Evolutionary conservation across 2,113 vertebrate species (phyloP), one percentile per base, ranked within the genome.

Genomic region (Zapus hudsonius): DNA sequence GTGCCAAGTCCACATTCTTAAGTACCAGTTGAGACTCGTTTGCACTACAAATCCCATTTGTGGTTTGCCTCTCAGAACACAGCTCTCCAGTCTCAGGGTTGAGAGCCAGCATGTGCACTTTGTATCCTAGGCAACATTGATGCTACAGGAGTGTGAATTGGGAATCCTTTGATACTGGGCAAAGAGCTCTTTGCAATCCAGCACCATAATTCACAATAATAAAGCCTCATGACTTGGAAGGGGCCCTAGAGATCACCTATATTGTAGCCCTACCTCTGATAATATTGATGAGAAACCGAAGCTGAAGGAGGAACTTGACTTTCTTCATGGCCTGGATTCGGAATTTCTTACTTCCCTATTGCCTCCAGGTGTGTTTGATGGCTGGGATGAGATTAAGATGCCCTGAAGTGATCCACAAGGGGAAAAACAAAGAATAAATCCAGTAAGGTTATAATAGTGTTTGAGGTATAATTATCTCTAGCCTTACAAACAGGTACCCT

Each of bases 281-380:
- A 57, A 15, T 44, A 15, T 2, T 76, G 88, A 25, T 40, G 44
- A 87, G 67, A 90, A 94, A 42, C 40, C 2, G 57, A 74, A 59
- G 25, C 64, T 1, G 23, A 29, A 74, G 33, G 25, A 61, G n/a
- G 64, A 20, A 12, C 1, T 13, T 11, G 3, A 5, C 27, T 47
- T 79, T 84, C 72, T 40, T 11, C 52, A 1, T 0, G 33, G 64
- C 36, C 69, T 74, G 42, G 63, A 91, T 84, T 76, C 75, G 12
- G 64, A 70, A 79, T 78, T 89, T 80, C 82, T 78, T 88, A 67
- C 40, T 42, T 61, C n/a, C 10, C 44, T 63, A 0, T 93, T 87
- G 70, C 59, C 89, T 57, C 72, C 84, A 91, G 81, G 73, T 95
- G 31, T 78, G 31, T 94, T 94, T 94, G 67, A 47, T 70, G 47